Conservation (phyloP, 2,888 invertebrate species). For the Thereva unica region DNA sequence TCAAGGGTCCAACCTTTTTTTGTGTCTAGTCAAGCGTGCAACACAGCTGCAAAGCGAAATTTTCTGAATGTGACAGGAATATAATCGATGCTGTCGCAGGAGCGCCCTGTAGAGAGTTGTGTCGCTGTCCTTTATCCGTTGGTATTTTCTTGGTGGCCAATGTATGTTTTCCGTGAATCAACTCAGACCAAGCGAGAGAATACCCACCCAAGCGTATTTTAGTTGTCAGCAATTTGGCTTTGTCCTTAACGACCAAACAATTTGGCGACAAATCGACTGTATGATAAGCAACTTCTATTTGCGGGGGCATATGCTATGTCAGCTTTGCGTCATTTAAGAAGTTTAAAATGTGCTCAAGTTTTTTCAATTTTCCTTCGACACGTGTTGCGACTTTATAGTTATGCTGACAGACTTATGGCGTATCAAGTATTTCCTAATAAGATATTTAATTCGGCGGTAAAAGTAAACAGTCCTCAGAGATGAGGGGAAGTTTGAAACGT, state of each 20-base stretch:
- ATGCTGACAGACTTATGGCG: too few relatives aligned
- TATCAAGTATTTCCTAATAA: too few relatives aligned
- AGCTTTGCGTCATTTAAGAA: conserved; percentile 12
- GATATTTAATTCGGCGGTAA: too few relatives aligned
- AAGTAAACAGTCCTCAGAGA: too few relatives aligned
- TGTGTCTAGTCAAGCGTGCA: conserved; percentile 18
- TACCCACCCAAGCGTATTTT: conserved; percentile 36
- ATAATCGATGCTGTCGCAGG: conserved; percentile 29
- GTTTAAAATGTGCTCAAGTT: not conserved
- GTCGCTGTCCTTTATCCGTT: conserved; percentile 8
- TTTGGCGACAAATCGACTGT: conserved; percentile 41
- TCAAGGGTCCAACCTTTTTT: conserved; percentile 20
- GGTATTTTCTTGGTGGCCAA: conserved; percentile 23
- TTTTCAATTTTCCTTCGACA: not conserved
- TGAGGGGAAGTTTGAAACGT: too few relatives aligned
- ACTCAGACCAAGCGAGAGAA: conserved; percentile 2
- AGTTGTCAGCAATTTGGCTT: conserved; percentile 40
- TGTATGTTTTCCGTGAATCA: conserved; percentile 12
- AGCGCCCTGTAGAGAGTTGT: conserved; percentile 1
- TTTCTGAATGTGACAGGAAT: conserved; percentile 38
- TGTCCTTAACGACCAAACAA: conserved; percentile 41
- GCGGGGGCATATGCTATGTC: conserved; percentile 10
- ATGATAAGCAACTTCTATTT: conserved; percentile 29
- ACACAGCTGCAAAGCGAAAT: conserved; percentile 24
- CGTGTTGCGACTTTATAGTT: too few relatives aligned